Base-by-base conservation (phyloP, 2,113 vertebrate genomes). In the Oceanites oceanicus region DNA sequence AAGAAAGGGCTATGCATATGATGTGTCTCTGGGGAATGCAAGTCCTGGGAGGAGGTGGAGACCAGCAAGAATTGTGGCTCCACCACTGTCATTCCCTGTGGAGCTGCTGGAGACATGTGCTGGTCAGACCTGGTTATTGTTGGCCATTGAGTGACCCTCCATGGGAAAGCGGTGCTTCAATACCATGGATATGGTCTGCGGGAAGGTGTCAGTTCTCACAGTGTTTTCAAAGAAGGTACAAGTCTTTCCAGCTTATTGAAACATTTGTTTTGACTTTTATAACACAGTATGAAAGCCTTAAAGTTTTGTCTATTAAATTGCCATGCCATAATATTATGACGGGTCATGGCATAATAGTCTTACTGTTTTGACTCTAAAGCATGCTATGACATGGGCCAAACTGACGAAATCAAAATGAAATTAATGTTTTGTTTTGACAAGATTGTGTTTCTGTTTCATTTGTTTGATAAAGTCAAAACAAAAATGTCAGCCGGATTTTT, bases 251-350 rank as follows among this genome's bases (percentile, higher is more conserved):
- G 62, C 49, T 86, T 75, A 92, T 82, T 82, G 81, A 90, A 97
- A 93, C 62, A 11, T 83, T 94, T 95, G 73, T 73, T 97, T 94
- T 93, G 61, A 96, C 77, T 96, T 96, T 87, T 82, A 61, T 56
- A 65, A 78, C 62, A 68, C 27, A 49, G 13, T n/a, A 83, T 76
- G 80, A 88, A 88, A 93, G 81, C 52, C 67, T 77, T 83, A 34
- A 86, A 96, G 75, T 97, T 97, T 95, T 94, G 90, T 94, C 94
- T 97, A 63, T 95, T 90, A 73, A 52, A 80, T 93, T 93, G 82
- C 67, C 47, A 11, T 94, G 81, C 77, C 81, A 86, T 83, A 97
- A 96, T 92, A 95, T 88, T 95, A 86, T 92, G 94, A 96, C 4
- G 17, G n/a, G 82, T 92, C 50, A 80, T 50, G 42, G 86, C 75